Conservation (phyloP, 2,797 vertebrate species). For the Tapera naevia region DNA sequence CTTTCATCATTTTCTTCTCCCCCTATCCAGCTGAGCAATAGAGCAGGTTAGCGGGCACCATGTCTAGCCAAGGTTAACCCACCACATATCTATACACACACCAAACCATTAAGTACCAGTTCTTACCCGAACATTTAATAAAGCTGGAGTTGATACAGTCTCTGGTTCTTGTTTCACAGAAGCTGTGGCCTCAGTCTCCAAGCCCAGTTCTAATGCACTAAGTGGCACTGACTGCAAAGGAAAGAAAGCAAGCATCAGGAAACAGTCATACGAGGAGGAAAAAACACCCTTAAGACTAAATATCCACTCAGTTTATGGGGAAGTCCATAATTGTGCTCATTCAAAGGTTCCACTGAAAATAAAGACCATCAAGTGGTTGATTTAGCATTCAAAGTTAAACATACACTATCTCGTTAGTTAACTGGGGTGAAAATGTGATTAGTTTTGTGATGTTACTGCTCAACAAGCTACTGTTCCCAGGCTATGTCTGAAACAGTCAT, state of each 20-base stretch:
- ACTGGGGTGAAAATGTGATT: background rate
- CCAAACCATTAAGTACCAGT: background rate
- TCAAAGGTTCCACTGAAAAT: background rate
- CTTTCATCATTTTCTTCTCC: background rate
- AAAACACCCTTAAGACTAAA: background rate
- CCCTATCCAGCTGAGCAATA: fast-evolving
- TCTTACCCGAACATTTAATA: conserved; percentile 90
- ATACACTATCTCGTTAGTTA: background rate
- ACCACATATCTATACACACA: background rate
- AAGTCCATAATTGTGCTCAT: background rate
- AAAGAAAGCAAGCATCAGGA: background rate
- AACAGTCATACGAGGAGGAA: background rate
- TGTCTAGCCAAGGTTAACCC: background rate
- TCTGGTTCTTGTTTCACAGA: conserved; percentile 81
- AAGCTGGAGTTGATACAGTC: conserved; percentile 80
- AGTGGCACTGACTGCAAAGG: conserved; percentile 86
- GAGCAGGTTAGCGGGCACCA: background rate
- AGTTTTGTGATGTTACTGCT: background rate
- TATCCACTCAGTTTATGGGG: background rate
- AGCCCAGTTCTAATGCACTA: conserved; percentile 85
- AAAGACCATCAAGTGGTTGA: background rate
- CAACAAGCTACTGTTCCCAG: background rate
- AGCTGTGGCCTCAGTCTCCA: conserved; percentile 83
- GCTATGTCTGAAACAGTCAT: background rate
- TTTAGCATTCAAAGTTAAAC: background rate